Conservation (phyloP, 2,888 invertebrate species). For the Ophion slaviceki region DNA sequence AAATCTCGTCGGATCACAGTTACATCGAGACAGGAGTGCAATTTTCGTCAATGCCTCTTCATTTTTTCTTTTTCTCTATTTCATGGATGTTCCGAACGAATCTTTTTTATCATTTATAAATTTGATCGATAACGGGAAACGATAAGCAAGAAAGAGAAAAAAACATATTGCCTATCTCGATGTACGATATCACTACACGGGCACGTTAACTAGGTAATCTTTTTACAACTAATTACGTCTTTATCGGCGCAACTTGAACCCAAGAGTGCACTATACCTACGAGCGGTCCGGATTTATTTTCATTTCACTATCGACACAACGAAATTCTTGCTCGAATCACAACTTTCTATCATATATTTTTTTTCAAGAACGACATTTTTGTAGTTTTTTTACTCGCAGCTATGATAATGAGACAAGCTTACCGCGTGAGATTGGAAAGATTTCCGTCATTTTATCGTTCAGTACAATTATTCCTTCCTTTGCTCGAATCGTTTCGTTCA, state of each 20-base stretch:
- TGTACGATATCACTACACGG: slow-evolving; percentile 70
- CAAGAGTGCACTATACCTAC: slow-evolving; percentile 78
- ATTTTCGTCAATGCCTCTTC: slow-evolving; percentile 14
- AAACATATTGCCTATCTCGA: slow-evolving; percentile 62
- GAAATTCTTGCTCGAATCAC: background rate
- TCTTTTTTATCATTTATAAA: slow-evolving; percentile 25
- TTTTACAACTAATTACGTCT: slow-evolving; percentile 73
- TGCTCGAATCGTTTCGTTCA: slow-evolving; percentile 17
- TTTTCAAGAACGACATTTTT: background rate
- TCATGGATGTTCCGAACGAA: slow-evolving; percentile 51
- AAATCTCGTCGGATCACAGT: slow-evolving; percentile 52
- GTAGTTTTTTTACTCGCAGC: background rate
- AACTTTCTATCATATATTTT: slow-evolving; percentile 9
- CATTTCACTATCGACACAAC: background rate
- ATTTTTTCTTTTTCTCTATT: slow-evolving; percentile 18
- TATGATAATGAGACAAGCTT: background rate
- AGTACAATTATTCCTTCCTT: background rate
- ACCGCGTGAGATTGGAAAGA: background rate
- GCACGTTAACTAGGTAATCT: slow-evolving; percentile 74
- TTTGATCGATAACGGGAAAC: slow-evolving; percentile 36
- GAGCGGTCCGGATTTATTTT: background rate
- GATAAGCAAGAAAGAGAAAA: slow-evolving; percentile 28
- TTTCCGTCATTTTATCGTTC: slow-evolving; percentile 5
- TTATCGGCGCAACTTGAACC: slow-evolving; percentile 75
- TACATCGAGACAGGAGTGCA: slow-evolving; percentile 46